Evolutionary conservation across 2,888 invertebrate genomes (phyloP).

Genomic region (Cephus nigrinus): DNA sequence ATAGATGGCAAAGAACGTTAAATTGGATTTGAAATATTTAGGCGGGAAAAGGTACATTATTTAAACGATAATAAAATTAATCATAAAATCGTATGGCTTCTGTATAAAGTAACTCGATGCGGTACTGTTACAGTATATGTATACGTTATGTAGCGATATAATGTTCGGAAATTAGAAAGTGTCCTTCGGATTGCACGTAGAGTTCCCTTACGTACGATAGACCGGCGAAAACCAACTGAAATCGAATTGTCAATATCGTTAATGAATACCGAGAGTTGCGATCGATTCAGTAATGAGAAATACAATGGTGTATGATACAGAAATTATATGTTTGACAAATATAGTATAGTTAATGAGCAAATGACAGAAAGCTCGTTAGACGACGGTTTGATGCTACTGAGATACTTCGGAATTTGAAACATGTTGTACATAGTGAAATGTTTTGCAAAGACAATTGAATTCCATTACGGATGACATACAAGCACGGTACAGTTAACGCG

Average conservation of each 20-base stretch:
- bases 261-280: neutral
- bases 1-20: neutral
- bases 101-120: neutral
- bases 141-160: neutral
- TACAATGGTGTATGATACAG: neutral
- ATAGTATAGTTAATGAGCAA: neutral
- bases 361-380: neutral
- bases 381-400: neutral
- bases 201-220: neutral
- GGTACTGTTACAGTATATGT: neutral
- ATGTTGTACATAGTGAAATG: neutral
- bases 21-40: neutral
- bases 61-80: neutral
- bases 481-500: neutral
- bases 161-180: conserved; percentile 3
- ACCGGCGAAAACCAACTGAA: neutral
- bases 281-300: neutral
- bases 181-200: neutral
- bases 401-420: neutral
- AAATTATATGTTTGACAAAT: neutral
- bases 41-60: neutral
- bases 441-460: neutral
- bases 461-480: neutral
- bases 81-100: neutral
- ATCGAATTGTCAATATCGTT: neutral